Evolutionary conservation across 2,888 invertebrate species (phyloP).

Genomic region (Drosophila anceps): DNA sequence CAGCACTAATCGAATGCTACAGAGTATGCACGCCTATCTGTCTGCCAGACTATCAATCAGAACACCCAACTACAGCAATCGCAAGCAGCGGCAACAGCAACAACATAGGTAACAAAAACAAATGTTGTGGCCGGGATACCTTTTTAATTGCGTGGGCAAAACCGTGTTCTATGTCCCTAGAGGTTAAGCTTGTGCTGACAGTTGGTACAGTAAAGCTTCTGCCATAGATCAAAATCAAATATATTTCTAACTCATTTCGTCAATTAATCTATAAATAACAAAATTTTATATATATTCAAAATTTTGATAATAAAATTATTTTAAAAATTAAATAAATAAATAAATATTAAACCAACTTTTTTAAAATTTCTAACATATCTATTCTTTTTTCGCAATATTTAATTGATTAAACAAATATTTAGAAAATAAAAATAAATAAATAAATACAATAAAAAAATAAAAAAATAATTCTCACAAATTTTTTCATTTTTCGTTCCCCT

Average conservation of each 20-base stretch:
- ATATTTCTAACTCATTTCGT: not conserved
- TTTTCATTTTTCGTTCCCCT: not conserved
- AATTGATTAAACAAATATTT: no score
- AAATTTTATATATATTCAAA: not conserved
- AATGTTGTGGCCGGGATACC: conserved; percentile 22
- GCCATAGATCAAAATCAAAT: not conserved
- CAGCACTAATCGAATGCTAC: conserved; percentile 38
- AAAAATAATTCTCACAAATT: not conserved
- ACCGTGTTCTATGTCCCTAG: conserved; percentile 11
- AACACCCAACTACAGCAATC: conserved; percentile 18
- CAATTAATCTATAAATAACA: not conserved
- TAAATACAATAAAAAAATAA: not conserved
- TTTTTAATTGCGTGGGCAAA: conserved; percentile 39
- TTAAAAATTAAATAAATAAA: no score
- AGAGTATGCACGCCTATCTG: conserved; percentile 5
- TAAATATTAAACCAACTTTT: no score
- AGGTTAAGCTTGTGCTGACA: not conserved
- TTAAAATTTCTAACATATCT: no score
- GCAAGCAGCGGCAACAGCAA: conserved; percentile 20
- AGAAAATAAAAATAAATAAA: no score
- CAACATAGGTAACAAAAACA: conserved; percentile 14
- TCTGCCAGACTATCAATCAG: conserved; percentile 40
- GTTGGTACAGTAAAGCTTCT: not conserved
- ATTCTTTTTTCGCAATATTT: no score
- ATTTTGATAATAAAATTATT: no score